Percentiles rank a stretch among this genome's conserved stretches.
phyloP scores from a whole-genome alignment of 2,888 invertebrate genomes.

The Caenorhabditis becei region DNA sequence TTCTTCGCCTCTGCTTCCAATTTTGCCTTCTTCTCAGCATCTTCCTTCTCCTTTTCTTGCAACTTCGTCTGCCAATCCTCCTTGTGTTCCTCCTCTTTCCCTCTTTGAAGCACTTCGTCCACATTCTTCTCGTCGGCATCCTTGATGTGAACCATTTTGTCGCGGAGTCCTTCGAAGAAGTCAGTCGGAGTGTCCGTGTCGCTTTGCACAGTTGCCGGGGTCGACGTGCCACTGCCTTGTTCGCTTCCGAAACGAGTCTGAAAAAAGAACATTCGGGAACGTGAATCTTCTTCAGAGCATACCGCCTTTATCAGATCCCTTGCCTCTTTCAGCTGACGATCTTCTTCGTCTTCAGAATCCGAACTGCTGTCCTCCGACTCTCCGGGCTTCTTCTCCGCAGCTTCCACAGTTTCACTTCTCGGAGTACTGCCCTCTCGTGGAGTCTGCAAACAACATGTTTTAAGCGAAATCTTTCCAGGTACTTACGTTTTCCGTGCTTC shows the following conservation, averaged over 20 bases:
- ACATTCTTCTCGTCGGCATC: conserved; percentile 51
- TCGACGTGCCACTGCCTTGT: conserved; percentile 63
- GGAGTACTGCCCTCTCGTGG: conserved; percentile 26
- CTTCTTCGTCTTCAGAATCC: conserved; percentile 61
- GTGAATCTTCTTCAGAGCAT: background rate
- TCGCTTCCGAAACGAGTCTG: conserved; percentile 64
- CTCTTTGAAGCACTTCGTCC: conserved; percentile 58
- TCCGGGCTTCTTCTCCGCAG: conserved; percentile 7
- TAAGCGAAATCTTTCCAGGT: background rate
- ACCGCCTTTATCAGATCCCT: conserved; percentile 50
- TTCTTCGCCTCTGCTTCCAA: conserved; percentile 78
- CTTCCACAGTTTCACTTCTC: conserved; percentile 14
- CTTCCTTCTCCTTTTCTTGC: conserved; percentile 57
- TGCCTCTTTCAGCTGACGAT: conserved; percentile 55
- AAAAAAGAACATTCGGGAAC: conserved; percentile 3
- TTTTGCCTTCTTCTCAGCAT: conserved; percentile 68
- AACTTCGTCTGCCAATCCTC: conserved; percentile 71
- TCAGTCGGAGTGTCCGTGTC: conserved; percentile 70
- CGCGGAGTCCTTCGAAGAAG: conserved; percentile 75
- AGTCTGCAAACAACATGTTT: conserved; percentile 20
- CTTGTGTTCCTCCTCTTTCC: conserved; percentile 49
- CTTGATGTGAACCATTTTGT: conserved; percentile 75
- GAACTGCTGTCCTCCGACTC: conserved; percentile 41
- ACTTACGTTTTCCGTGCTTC: conserved; percentile 40
- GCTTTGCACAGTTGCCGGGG: conserved; percentile 41